Evolutionary conservation across 1,140 invertebrate species (phyloP).

Genomic region (Archegozetes longisetosus): DNA sequence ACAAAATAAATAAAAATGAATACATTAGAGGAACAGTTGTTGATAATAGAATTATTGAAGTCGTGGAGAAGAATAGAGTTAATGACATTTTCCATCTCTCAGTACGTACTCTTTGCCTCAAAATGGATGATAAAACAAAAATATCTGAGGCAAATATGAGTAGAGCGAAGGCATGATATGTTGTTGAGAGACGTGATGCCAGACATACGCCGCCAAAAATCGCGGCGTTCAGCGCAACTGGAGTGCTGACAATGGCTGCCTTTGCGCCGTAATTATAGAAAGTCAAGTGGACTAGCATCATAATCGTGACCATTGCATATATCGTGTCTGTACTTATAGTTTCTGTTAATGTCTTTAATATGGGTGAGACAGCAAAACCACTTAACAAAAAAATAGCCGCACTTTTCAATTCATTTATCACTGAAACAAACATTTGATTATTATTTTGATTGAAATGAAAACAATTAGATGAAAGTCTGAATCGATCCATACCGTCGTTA

Average conservation of each 20-base stretch:
- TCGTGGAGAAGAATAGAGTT: conserved; percentile 1
- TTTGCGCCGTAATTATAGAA: conserved; percentile 80
- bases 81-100: conserved; percentile 25
- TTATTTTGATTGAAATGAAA: no score
- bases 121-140: conserved; percentile 71
- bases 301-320: conserved; percentile 70
- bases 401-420: conserved; percentile 26
- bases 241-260: conserved; percentile 48
- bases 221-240: conserved; percentile 67
- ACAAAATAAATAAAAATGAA: conserved; percentile 33
- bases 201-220: conserved; percentile 85
- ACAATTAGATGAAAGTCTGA: conserved; percentile 14
- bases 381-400: conserved; percentile 53
- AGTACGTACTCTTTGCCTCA: conserved; percentile 41
- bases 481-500: conserved; percentile 9
- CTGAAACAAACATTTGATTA: conserved; percentile 14
- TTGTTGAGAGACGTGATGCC: conserved; percentile 66
- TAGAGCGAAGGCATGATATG: conserved; percentile 70
- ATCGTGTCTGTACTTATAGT: conserved; percentile 93
- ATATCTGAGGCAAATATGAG: conserved; percentile 65
- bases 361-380: conserved; percentile 67
- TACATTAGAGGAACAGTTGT: conserved; percentile 26
- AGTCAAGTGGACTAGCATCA: conserved; percentile 70
- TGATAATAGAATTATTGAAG: conserved; percentile 21
- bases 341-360: conserved; percentile 84